Conservation (phyloP, 2,888 invertebrate genomes). For the Chloroclysta siterata region DNA sequence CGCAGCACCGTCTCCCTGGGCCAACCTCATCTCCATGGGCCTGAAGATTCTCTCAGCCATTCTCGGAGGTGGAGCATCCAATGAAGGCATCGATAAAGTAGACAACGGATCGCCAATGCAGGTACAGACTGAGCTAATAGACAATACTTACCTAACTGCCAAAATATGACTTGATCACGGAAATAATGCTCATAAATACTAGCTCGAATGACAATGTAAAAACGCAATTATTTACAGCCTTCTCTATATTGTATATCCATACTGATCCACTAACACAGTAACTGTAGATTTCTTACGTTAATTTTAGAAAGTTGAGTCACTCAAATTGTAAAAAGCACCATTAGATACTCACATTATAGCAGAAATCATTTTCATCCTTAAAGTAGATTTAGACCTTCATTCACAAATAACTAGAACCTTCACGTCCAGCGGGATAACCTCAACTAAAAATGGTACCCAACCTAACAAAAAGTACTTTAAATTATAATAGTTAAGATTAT, state of each 20-base stretch:
- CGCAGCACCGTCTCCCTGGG: conserved; percentile 92
- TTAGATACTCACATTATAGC: conserved; percentile 70
- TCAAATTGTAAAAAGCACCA: conserved; percentile 71
- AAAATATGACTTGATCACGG: conserved; percentile 33
- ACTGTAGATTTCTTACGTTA: conserved; percentile 68
- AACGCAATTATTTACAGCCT: conserved; percentile 45
- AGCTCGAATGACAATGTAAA: conserved; percentile 51
- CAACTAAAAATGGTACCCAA: conserved; percentile 25
- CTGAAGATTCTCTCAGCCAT: conserved; percentile 93
- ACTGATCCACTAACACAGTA: conserved; percentile 78
- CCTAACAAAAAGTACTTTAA: background rate
- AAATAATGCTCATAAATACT: conserved; percentile 35
- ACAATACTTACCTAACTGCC: conserved; percentile 35
- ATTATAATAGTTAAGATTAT: background rate
- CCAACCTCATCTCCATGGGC: conserved; percentile 93
- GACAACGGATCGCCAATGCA: conserved; percentile 96
- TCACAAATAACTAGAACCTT: conserved; percentile 69
- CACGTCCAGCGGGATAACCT: conserved; percentile 64
- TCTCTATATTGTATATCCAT: conserved; percentile 57
- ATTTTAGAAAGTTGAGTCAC: conserved; percentile 56
- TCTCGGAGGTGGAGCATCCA: conserved; percentile 90
- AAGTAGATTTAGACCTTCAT: conserved; percentile 67
- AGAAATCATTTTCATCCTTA: conserved; percentile 59
- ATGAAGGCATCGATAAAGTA: conserved; percentile 95
- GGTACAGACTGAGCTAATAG: conserved; percentile 79